Evolutionary conservation across 1,140 invertebrate species (phyloP), one percentile per base, ranked within the genome.

Genomic region (Ditylenchus dipsaci): DNA sequence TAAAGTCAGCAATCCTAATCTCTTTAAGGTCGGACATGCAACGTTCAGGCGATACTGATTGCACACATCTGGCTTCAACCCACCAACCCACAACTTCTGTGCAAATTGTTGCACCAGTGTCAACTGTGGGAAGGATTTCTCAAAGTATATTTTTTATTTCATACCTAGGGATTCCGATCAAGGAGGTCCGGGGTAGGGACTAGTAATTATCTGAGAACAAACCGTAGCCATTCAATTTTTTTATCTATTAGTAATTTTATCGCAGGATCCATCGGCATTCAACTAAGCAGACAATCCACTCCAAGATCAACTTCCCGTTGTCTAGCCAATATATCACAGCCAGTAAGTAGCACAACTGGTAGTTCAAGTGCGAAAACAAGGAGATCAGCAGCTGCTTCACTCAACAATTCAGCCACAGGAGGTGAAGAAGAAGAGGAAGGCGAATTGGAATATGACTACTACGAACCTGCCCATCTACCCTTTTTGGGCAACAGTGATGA

Each of bases 371-470:
- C 3, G 3, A 19, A 26, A 53, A 53, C 15, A 21, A 19, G 49
- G 15, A 3, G 49, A 3, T 53, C 49, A 3, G 15, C 49, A 1
- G 15, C 49, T 15, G 15, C 15, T 17, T 53, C 49, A 26, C 15
- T 53, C 3, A 17, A 3, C 8, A 53, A 53, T 26, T 61, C 29
- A 19, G 38, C 29, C 3, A 61, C 59, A 26, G 59, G 38, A 3
- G 38, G 59, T 61, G 59, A 43, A 29, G 59, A 30, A 33, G 59
- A 61, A 13, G 59, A 43, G 59, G 59, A 30, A 3, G 59, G 29
- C 1, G 59, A 43, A 29, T 29, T 61, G n/a, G 59, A 61, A n/a
- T 61, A 61, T 21, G 59, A 61, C 59, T 61, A 61, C 29, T 61
- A 61, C 59, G 59, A 61, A 30, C 29, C 19, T 21, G 19, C 19